Conservation (phyloP, 2,113 vertebrate genomes). For the Triplophysa siluroides region DNA sequence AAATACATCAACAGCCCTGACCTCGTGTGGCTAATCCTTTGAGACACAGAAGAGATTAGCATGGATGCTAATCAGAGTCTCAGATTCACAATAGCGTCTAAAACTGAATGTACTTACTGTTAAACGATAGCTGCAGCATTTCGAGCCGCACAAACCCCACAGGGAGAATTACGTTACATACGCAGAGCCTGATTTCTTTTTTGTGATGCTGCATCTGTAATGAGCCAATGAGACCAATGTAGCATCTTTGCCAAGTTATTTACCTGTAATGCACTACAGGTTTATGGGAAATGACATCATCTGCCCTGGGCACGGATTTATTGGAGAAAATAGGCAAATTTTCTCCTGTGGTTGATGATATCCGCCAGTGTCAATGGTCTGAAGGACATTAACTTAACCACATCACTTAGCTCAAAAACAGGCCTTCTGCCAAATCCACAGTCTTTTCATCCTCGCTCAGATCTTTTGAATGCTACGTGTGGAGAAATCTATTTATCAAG, state of each 20-base stretch:
- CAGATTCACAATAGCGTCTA: conserved; percentile 35
- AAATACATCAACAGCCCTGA: conserved; percentile 19
- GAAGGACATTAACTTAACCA: neutral
- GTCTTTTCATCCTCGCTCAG: no score
- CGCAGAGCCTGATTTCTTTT: neutral
- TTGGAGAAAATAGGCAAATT: neutral
- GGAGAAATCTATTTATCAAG: no score
- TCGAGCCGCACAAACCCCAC: neutral
- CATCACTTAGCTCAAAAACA: neutral
- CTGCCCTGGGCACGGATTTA: neutral
- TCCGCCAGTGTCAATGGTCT: neutral
- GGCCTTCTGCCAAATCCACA: neutral
- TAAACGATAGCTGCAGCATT: conserved; percentile 24
- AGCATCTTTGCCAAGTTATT: conserved; percentile 17
- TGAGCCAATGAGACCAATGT: conserved; percentile 5
- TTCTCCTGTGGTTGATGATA: neutral
- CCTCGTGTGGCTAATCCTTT: conserved; percentile 17
- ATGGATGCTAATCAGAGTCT: conserved; percentile 30
- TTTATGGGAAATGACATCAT: neutral
- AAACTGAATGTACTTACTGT: conserved; percentile 23
- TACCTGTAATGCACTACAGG: conserved; percentile 34
- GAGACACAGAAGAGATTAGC: conserved; percentile 38
- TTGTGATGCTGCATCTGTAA: neutral
- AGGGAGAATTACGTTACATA: conserved; percentile 31
- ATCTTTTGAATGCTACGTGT: no score